These are phyloP conservation scores for Corticium candelabrum DNA, from an alignment of 37 sponge, comb jelly and placozoan species.

Conservation along the genomic window DNA sequence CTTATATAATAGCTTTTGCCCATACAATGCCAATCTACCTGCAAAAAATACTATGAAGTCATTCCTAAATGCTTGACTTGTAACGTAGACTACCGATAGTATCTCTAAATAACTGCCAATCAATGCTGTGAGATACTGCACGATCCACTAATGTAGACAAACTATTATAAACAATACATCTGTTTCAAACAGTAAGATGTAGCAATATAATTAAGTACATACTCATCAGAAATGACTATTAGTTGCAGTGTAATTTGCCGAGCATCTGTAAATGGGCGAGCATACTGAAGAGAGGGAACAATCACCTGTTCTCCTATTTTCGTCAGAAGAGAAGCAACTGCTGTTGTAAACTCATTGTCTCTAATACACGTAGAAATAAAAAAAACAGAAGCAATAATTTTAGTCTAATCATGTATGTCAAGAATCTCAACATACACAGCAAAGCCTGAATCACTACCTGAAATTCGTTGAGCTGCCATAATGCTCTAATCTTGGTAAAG, in stretches of 20 bases:
- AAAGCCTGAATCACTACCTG: background rate
- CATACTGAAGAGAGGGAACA: background rate
- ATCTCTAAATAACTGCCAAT: background rate
- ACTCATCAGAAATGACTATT: background rate
- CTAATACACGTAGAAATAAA: too few relatives aligned
- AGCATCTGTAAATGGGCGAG: background rate
- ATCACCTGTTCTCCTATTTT: background rate
- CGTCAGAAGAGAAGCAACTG: background rate
- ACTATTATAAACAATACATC: background rate
- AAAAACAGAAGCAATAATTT: too few relatives aligned
- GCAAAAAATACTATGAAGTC: background rate
- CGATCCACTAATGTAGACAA: background rate
- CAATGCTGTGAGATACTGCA: background rate
- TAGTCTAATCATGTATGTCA: too few relatives aligned
- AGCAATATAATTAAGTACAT: too few relatives aligned
- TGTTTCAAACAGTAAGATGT: too few relatives aligned
- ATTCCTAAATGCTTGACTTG: too few relatives aligned
- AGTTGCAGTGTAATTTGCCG: background rate
- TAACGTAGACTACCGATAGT: background rate
- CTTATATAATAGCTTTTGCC: background rate
- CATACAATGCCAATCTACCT: background rate
- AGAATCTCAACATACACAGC: too few relatives aligned
- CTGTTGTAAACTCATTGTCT: background rate
- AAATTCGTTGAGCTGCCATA: background rate
- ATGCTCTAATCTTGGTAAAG: background rate